phyloP scores from a whole-genome alignment of 2,797 vertebrate species.

The Falco columbarius region DNA sequence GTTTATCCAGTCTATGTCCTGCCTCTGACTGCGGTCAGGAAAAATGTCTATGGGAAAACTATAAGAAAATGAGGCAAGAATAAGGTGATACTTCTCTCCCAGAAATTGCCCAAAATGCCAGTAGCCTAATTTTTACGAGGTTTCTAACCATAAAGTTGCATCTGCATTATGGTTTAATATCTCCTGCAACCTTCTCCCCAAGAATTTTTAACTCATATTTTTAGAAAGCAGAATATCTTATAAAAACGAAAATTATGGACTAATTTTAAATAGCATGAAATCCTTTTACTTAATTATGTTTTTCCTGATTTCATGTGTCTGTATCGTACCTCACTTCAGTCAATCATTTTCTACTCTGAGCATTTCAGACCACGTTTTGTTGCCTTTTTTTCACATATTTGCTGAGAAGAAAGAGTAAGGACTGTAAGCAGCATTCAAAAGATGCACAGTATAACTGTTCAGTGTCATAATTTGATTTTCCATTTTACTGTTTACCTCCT shows the following conservation, averaged over 20 bases:
- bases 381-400: background rate
- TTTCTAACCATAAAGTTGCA: background rate
- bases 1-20: background rate
- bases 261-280: background rate
- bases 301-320: background rate
- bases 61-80: background rate
- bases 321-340: background rate
- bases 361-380: background rate
- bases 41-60: background rate
- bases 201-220: background rate
- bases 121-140: background rate
- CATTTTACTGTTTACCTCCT: background rate
- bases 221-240: background rate
- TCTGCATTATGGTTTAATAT: background rate
- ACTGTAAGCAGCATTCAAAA: background rate
- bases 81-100: background rate
- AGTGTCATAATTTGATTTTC: background rate
- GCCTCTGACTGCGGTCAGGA: background rate
- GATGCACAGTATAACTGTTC: background rate
- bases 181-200: background rate
- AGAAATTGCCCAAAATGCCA: background rate
- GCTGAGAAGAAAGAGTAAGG: background rate
- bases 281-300: background rate
- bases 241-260: background rate
- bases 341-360: background rate